These are phyloP conservation scores for Rhinatrema bivittatum DNA, from an alignment of 2,797 vertebrate species.

Conservation along the genomic window DNA sequence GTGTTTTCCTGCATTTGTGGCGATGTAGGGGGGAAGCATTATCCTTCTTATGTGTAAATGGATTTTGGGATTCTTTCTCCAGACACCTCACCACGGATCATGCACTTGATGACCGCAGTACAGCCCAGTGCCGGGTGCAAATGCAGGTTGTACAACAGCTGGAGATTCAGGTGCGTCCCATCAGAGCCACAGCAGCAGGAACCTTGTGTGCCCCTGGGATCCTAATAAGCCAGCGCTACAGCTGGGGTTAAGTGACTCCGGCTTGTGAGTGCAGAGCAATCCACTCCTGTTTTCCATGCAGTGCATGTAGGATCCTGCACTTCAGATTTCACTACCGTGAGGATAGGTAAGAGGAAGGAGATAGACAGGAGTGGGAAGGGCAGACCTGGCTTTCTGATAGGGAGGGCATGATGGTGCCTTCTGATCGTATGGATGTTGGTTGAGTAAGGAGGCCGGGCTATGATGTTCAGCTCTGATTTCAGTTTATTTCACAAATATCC, in stretches of 20 bases:
- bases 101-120: constrained; percentile 95
- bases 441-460: background rate
- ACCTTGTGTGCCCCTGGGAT: rapidly evolving
- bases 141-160: constrained; percentile 99
- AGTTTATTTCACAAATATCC: constrained; percentile 6
- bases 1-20: too few species aligned
- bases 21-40: too few species aligned
- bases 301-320: too few species aligned
- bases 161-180: constrained; percentile 86
- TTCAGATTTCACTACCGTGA: too few species aligned
- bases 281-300: too few species aligned
- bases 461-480: background rate
- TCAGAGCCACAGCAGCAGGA: background rate
- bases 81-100: constrained; percentile 98
- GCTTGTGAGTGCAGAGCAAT: too few species aligned
- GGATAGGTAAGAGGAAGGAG: too few species aligned
- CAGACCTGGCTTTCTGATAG: too few species aligned
- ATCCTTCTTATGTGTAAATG: too few species aligned
- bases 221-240: too few species aligned
- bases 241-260: too few species aligned
- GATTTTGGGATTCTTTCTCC: background rate
- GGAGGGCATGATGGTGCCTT: background rate
- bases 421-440: too few species aligned
- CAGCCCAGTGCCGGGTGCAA: constrained; percentile 95
- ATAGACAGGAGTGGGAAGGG: background rate